Evolutionary conservation across 2,888 invertebrate species (phyloP).

Genomic region (Alloplasta piceator): DNA sequence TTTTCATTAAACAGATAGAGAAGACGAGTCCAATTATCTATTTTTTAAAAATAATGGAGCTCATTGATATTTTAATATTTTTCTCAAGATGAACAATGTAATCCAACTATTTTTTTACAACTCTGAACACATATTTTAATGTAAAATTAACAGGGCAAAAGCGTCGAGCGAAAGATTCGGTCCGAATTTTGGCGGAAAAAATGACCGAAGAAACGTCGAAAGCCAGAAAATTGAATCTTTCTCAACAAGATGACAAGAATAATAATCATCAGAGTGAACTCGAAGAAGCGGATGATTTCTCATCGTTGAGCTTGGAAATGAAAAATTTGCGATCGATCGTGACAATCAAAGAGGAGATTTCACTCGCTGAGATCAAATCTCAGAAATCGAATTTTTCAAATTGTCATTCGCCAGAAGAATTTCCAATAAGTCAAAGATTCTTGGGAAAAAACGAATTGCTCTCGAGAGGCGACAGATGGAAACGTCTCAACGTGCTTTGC

Average conservation of each 20-base stretch:
- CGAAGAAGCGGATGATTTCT: neutral
- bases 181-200: neutral
- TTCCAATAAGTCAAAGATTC: neutral
- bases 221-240: slow-evolving; percentile 8
- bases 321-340: slow-evolving; percentile 23
- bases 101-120: too few species aligned
- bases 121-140: neutral
- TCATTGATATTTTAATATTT: too few species aligned
- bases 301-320: neutral
- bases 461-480: slow-evolving; percentile 14
- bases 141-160: slow-evolving; percentile 26
- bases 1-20: too few species aligned
- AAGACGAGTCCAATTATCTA: too few species aligned
- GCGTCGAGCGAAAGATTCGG: slow-evolving; percentile 5
- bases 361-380: neutral
- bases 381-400: slow-evolving; percentile 27
- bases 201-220: slow-evolving; percentile 11
- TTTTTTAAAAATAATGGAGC: too few species aligned
- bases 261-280: slow-evolving; percentile 17
- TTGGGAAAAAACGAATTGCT: neutral
- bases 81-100: too few species aligned
- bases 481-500: slow-evolving; percentile 43
- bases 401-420: slow-evolving; percentile 4
- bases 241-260: slow-evolving; percentile 21
- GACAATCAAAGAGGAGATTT: slow-evolving; percentile 30